Evolutionary conservation across 2,888 invertebrate genomes (phyloP).

Genomic region (Notodonta ziczac): DNA sequence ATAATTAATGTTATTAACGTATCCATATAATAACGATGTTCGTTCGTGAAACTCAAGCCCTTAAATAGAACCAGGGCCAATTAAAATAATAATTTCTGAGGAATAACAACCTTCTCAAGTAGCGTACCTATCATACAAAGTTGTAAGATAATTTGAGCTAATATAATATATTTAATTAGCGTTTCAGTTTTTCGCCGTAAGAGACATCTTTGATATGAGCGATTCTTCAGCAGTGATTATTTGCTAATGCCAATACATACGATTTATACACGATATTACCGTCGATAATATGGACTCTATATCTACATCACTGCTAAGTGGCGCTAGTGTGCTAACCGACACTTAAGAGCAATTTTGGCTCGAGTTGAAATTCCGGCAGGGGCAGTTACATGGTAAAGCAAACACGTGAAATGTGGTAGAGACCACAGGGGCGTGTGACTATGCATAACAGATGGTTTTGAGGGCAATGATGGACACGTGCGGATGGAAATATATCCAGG

Average conservation of each 20-base stretch:
- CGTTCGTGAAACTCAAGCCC: neutral
- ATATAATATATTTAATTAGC: too few species aligned
- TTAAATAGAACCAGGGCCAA: neutral
- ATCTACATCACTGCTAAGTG: constrained; percentile 9
- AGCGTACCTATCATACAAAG: too few species aligned
- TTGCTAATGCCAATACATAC: neutral
- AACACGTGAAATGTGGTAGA: constrained; percentile 30
- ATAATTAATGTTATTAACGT: neutral
- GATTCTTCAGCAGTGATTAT: too few species aligned
- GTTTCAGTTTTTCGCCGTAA: too few species aligned
- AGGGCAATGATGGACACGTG: constrained; percentile 4
- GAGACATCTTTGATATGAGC: too few species aligned
- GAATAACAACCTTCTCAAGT: neutral
- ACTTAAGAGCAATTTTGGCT: constrained; percentile 26
- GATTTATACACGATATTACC: constrained; percentile 8
- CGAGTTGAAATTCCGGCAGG: constrained; percentile 29
- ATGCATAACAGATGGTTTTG: constrained; percentile 42
- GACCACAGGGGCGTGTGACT: constrained; percentile 37
- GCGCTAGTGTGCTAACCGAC: constrained; percentile 14
- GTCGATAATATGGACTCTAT: neutral
- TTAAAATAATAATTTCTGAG: neutral
- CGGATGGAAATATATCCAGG: neutral
- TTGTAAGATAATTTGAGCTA: too few species aligned
- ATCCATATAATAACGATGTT: neutral
- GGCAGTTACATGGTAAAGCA: constrained; percentile 39